These are phyloP conservation scores for Bactericera cockerelli DNA, from an alignment of 1,140 invertebrate species.

Conservation along the genomic window DNA sequence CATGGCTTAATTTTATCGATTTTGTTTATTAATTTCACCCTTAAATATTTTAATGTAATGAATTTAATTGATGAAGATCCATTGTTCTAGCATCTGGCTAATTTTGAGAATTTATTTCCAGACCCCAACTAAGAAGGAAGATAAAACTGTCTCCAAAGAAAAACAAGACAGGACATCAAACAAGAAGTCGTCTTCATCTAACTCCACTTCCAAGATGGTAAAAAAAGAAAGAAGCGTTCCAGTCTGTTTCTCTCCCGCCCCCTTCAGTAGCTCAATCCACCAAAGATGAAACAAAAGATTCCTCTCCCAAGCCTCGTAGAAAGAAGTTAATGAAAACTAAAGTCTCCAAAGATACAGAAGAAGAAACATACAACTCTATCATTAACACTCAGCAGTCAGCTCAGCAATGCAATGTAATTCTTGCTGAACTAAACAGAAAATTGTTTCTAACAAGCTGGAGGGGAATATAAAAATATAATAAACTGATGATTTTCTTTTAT, in stretches of 20 bases:
- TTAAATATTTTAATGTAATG: too few relatives aligned
- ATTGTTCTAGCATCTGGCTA: too few relatives aligned
- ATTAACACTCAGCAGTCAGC: slow-evolving; percentile 37
- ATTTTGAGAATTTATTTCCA: too few relatives aligned
- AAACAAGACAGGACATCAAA: background rate
- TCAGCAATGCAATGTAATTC: slow-evolving; percentile 40
- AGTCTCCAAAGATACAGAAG: slow-evolving; percentile 29
- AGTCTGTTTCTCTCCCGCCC: background rate
- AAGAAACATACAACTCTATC: slow-evolving; percentile 34
- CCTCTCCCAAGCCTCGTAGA: slow-evolving; percentile 33
- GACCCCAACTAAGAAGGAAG: background rate
- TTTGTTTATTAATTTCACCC: too few relatives aligned
- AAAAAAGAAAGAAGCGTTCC: slow-evolving; percentile 21
- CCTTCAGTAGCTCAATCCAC: slow-evolving; percentile 32
- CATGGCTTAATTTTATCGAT: too few relatives aligned
- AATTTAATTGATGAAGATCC: too few relatives aligned
- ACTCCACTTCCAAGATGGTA: slow-evolving; percentile 29
- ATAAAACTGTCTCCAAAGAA: slow-evolving; percentile 3
- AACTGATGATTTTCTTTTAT: background rate
- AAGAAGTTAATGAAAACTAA: slow-evolving; percentile 31
- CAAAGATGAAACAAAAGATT: slow-evolving; percentile 32
- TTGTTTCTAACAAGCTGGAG: slow-evolving; percentile 48
- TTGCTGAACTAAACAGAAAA: slow-evolving; percentile 56
- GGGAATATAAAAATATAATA: background rate
- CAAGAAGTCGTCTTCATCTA: background rate